Percentiles rank a stretch among this genome's conserved stretches.
Evolutionary conservation across 2,888 invertebrate species (phyloP).

Genomic region (Graphium colonna): DNA sequence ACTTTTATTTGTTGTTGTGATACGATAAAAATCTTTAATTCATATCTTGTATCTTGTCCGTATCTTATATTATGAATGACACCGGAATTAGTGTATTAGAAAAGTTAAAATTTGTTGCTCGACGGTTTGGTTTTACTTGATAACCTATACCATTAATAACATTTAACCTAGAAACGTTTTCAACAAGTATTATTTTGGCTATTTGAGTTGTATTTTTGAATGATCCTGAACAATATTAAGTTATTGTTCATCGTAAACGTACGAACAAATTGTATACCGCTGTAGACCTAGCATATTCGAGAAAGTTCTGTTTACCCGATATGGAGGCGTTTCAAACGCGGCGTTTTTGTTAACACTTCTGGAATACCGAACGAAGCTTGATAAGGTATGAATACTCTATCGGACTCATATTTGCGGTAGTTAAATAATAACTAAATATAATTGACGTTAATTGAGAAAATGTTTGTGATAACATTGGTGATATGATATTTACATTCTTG

Average conservation of each 20-base stretch:
- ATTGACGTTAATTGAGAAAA: not conserved
- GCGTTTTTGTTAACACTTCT: not conserved
- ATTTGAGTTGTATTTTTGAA: not conserved
- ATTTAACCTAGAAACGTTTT: no score
- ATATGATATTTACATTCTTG: no score
- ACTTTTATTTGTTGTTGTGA: not conserved
- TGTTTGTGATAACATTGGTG: no score
- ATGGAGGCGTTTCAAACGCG: not conserved
- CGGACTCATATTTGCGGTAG: not conserved
- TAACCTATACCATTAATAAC: no score
- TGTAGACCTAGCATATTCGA: not conserved
- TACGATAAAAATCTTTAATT: not conserved
- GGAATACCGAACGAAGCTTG: not conserved
- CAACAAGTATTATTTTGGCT: no score
- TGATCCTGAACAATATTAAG: not conserved
- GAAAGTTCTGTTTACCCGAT: constrained; percentile 15
- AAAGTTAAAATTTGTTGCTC: no score
- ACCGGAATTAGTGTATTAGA: no score
- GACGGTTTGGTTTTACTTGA: no score
- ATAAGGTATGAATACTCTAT: not conserved
- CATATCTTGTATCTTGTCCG: no score
- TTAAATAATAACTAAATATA: not conserved
- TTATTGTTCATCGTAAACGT: not conserved
- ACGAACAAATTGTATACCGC: not conserved
- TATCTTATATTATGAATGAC: no score